Percentiles rank a stretch among this genome's conserved stretches.
phyloP scores from a whole-genome alignment of 2,113 vertebrate species.

The Megaptera novaeangliae region DNA sequence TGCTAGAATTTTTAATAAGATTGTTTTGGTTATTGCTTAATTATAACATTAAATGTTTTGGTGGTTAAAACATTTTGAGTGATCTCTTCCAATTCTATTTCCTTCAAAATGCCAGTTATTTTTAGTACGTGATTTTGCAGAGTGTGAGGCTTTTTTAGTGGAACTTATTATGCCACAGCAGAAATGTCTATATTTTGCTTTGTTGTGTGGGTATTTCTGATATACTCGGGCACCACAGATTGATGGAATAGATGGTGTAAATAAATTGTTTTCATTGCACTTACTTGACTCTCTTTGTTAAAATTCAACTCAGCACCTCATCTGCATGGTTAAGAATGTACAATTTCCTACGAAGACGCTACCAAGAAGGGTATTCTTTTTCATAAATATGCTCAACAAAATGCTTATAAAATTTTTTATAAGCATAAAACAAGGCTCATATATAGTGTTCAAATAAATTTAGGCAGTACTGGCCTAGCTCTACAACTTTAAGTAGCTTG shows the following conservation, averaged over 20 bases:
- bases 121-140: conserved; percentile 1
- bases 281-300: not conserved
- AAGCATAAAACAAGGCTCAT: not conserved
- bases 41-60: not conserved
- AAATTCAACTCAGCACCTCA: not conserved
- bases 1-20: not conserved
- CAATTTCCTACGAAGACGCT: not conserved
- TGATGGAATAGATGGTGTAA: not conserved
- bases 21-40: not conserved
- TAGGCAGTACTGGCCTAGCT: not conserved
- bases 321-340: not conserved
- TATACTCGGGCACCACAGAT: not conserved
- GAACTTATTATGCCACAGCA: not conserved
- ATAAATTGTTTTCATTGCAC: not conserved
- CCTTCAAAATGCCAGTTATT: conserved; percentile 21
- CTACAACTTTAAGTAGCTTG: not conserved
- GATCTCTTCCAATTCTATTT: not conserved
- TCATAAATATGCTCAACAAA: not conserved
- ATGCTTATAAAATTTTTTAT: not conserved
- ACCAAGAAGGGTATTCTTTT: not conserved
- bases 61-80: not conserved
- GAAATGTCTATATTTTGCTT: not conserved
- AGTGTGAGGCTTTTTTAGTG: not conserved
- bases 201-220: not conserved
- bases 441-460: not conserved